Evolutionary conservation across 2,113 vertebrate species (phyloP).

Genomic region (Candoia aspera): DNA sequence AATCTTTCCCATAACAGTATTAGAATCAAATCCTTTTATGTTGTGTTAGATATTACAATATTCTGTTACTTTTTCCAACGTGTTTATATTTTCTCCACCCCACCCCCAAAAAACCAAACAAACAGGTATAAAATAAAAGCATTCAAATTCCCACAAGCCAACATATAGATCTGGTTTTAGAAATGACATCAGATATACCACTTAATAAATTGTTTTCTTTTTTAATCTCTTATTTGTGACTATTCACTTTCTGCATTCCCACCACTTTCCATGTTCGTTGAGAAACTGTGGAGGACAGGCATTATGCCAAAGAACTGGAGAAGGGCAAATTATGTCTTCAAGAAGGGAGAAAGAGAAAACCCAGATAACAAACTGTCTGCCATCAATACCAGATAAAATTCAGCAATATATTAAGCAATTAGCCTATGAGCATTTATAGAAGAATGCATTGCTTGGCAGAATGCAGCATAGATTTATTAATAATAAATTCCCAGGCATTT

Average conservation of each 20-base stretch:
- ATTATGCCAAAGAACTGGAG: no score
- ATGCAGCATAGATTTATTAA: no score
- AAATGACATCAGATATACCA: neutral
- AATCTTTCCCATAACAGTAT: neutral
- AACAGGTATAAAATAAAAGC: constrained; percentile 1
- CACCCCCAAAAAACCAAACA: neutral
- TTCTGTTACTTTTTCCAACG: neutral
- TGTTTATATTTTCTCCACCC: neutral
- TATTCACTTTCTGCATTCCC: neutral
- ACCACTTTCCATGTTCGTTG: neutral
- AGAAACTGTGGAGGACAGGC: neutral
- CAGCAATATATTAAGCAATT: no score
- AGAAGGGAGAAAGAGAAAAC: no score
- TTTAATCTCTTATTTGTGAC: neutral
- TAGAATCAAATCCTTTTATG: constrained; percentile 15
- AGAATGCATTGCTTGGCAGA: no score
- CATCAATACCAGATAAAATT: no score
- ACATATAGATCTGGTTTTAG: neutral
- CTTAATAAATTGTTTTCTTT: neutral
- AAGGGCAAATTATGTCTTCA: no score
- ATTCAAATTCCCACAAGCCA: neutral
- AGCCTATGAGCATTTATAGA: no score
- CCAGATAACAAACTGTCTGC: no score
- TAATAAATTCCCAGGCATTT: no score
- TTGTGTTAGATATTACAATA: neutral